phyloP scores from a whole-genome alignment of 2,888 invertebrate genomes.

The Diachrysia chrysitis region DNA sequence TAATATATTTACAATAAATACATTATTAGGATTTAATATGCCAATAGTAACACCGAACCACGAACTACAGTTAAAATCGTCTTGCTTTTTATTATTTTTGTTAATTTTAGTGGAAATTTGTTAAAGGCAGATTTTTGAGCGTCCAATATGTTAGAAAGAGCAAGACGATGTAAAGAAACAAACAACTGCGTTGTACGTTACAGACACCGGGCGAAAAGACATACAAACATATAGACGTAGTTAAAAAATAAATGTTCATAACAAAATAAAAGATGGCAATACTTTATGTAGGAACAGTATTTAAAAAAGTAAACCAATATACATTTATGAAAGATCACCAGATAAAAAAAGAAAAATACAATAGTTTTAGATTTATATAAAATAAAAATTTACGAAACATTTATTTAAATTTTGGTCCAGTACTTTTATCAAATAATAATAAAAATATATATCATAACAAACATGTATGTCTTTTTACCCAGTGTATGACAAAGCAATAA shows the following conservation, averaged over 20 bases:
- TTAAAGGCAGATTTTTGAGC: slow-evolving; percentile 41
- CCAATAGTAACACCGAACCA: slow-evolving; percentile 60
- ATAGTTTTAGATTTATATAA: no score
- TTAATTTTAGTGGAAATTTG: slow-evolving; percentile 41
- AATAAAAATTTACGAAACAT: no score
- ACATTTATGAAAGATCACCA: no score
- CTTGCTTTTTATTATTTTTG: slow-evolving; percentile 52
- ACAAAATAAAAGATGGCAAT: background rate
- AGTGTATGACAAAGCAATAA: slow-evolving; percentile 61
- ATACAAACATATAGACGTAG: no score
- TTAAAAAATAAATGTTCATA: background rate
- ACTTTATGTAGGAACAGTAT: no score
- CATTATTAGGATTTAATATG: slow-evolving; percentile 39
- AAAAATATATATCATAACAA: background rate
- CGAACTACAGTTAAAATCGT: slow-evolving; percentile 58
- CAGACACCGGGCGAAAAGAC: slow-evolving; percentile 66
- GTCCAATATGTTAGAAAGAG: slow-evolving; percentile 62
- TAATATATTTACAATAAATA: slow-evolving; percentile 47
- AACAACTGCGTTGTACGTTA: slow-evolving; percentile 79
- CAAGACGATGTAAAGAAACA: slow-evolving; percentile 58
- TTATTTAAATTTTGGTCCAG: no score
- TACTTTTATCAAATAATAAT: no score
- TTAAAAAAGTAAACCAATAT: no score
- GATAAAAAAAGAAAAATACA: no score
- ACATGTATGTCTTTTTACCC: slow-evolving; percentile 59